phyloP scores from a whole-genome alignment of 2,888 invertebrate species.

The Lepidonotus clava region DNA sequence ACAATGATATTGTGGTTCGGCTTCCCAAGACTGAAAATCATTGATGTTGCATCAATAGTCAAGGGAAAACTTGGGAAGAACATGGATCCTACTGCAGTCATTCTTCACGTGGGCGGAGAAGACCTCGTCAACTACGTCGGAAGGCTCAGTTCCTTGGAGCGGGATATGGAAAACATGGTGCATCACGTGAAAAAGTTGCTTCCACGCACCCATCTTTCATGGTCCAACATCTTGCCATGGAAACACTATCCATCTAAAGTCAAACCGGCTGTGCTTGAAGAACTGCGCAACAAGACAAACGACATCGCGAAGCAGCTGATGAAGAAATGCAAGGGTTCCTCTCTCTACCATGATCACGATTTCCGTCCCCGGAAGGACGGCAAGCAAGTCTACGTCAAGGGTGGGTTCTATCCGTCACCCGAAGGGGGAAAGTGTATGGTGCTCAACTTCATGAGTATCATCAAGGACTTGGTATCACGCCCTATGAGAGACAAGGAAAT shows the following conservation, averaged over 20 bases:
- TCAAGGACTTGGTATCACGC: not conserved
- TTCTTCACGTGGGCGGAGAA: slow-evolving; percentile 2
- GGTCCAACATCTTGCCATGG: slow-evolving; percentile 36
- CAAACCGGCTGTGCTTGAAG: not conserved
- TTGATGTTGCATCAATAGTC: not conserved
- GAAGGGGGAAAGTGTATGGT: slow-evolving; percentile 33
- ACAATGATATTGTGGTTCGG: slow-evolving; percentile 41
- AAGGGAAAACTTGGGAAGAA: slow-evolving; percentile 5
- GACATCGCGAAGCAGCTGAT: not conserved
- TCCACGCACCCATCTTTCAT: not conserved
- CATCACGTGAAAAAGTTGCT: not conserved
- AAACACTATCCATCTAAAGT: not conserved
- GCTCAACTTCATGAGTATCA: slow-evolving; percentile 15
- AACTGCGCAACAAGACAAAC: not conserved
- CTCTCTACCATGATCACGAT: slow-evolving; percentile 29
- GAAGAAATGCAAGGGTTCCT: slow-evolving; percentile 14
- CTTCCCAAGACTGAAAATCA: not conserved
- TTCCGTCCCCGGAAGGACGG: not conserved
- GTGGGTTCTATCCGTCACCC: not conserved
- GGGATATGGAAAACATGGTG: not conserved
- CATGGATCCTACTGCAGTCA: not conserved
- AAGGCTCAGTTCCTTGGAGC: not conserved
- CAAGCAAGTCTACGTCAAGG: not conserved
- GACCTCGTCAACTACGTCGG: slow-evolving; percentile 1
- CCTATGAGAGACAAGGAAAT: no score